Percentiles rank a stretch among this genome's conserved stretches.
Conservation (phyloP, 2,888 invertebrate genomes). For the Phania funesta region DNA sequence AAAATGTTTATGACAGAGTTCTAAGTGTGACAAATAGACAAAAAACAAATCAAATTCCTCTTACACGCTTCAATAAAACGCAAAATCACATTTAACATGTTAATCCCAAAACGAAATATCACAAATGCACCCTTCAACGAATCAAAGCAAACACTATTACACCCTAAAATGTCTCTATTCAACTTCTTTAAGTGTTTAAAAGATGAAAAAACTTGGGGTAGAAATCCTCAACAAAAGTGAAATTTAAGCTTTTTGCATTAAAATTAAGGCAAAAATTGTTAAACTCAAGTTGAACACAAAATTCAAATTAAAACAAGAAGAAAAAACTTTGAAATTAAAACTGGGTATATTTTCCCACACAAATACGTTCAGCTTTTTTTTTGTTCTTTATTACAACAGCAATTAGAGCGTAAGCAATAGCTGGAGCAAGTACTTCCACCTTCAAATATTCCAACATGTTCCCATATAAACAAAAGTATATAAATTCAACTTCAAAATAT, state of each 20-base stretch:
- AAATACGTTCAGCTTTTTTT: background rate
- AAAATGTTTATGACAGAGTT: slow-evolving; percentile 46
- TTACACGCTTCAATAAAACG: slow-evolving; percentile 51
- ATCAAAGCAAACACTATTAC: background rate
- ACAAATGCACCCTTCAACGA: background rate
- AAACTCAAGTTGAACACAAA: too few relatives aligned
- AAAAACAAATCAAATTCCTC: slow-evolving; percentile 54
- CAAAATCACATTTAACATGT: slow-evolving; percentile 54
- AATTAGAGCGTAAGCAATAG: slow-evolving; percentile 58
- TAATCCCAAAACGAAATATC: slow-evolving; percentile 42
- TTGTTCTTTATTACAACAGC: slow-evolving; percentile 21
- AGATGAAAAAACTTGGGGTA: background rate
- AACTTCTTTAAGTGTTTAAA: background rate
- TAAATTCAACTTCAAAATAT: background rate
- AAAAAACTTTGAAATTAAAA: background rate
- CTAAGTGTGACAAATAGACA: slow-evolving; percentile 59
- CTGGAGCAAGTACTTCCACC: slow-evolving; percentile 13
- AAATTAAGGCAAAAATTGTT: too few relatives aligned
- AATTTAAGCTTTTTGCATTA: too few relatives aligned
- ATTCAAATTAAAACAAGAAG: too few relatives aligned
- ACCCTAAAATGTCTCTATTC: background rate
- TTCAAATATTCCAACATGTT: background rate
- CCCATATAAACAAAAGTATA: background rate
- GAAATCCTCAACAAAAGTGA: background rate
- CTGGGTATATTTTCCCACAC: too few relatives aligned